A percentile compares a stretch with the other conserved stretches of the same genome.
These are phyloP conservation scores for Monopis laevigella DNA, from an alignment of 2,888 invertebrate genomes.

Conservation along the genomic window DNA sequence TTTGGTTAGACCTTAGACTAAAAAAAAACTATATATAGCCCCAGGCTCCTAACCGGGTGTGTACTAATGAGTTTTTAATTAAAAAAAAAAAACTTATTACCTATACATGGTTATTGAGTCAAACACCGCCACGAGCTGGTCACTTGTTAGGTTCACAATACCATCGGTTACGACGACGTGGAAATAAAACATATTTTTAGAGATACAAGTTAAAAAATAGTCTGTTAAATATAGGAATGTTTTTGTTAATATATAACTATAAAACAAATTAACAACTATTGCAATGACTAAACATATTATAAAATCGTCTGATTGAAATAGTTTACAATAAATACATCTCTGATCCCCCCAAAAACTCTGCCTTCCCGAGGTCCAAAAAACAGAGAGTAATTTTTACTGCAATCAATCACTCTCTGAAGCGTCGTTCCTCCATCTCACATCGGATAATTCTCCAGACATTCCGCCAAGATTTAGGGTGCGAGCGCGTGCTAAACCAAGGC, in stretches of 20 bases:
- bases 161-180: too few relatives aligned
- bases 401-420: constrained; percentile 62
- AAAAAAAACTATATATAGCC: too few relatives aligned
- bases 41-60: too few relatives aligned
- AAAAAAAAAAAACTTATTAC: too few relatives aligned
- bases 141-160: too few relatives aligned
- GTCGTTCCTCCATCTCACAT: constrained; percentile 38
- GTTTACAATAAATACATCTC: neutral
- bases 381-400: constrained; percentile 59
- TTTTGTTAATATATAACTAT: neutral
- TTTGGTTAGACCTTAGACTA: too few relatives aligned
- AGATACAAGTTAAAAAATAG: neutral
- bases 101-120: too few relatives aligned
- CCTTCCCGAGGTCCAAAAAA: constrained; percentile 29
- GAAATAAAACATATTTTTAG: too few relatives aligned
- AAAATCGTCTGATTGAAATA: neutral
- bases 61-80: too few relatives aligned
- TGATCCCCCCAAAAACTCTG: neutral
- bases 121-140: too few relatives aligned
- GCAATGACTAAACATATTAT: neutral
- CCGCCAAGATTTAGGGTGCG: constrained; percentile 57
- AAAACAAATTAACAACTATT: neutral
- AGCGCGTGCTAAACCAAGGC: constrained; percentile 52
- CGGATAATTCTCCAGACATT: constrained; percentile 65
- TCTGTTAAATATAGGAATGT: neutral